Evolutionary conservation across 2,797 vertebrate species (phyloP).

Genomic region (Threskiornis aethiopicus): DNA sequence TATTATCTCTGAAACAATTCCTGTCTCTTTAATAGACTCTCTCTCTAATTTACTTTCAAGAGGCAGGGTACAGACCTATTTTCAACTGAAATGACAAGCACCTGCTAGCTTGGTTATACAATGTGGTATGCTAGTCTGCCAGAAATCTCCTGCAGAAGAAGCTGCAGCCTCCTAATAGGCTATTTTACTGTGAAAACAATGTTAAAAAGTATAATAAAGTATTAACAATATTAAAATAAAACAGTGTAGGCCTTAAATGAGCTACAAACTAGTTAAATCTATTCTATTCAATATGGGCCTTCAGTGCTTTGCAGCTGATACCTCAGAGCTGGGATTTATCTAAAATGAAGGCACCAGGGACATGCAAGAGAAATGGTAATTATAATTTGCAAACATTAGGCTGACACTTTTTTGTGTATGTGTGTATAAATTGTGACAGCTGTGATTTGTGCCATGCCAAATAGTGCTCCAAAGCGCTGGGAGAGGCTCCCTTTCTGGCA

Average conservation of each 20-base stretch:
- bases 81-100: slow-evolving; percentile 7
- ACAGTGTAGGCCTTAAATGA: slow-evolving; percentile 52
- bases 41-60: slow-evolving; percentile 64
- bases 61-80: slow-evolving; percentile 62
- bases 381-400: slow-evolving; percentile 78
- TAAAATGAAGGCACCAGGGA: slow-evolving; percentile 62
- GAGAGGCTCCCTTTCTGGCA: slow-evolving; percentile 67
- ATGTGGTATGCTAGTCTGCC: neutral
- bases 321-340: slow-evolving; percentile 65
- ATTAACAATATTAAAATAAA: slow-evolving; percentile 65
- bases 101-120: slow-evolving; percentile 13
- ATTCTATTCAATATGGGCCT: slow-evolving; percentile 26
- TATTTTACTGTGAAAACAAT: slow-evolving; percentile 40
- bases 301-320: slow-evolving; percentile 53
- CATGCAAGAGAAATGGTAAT: slow-evolving; percentile 69
- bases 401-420: slow-evolving; percentile 71
- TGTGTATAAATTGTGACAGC: slow-evolving; percentile 78
- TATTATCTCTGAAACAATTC: slow-evolving; percentile 34
- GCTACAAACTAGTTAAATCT: slow-evolving; percentile 65
- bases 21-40: slow-evolving; percentile 55
- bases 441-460: slow-evolving; percentile 70
- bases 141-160: slow-evolving; percentile 31
- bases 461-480: slow-evolving; percentile 5
- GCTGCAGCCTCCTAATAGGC: neutral
- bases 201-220: slow-evolving; percentile 58